phyloP scores from a whole-genome alignment of 2,888 invertebrate species.

The Amblyjoppa proteus region DNA sequence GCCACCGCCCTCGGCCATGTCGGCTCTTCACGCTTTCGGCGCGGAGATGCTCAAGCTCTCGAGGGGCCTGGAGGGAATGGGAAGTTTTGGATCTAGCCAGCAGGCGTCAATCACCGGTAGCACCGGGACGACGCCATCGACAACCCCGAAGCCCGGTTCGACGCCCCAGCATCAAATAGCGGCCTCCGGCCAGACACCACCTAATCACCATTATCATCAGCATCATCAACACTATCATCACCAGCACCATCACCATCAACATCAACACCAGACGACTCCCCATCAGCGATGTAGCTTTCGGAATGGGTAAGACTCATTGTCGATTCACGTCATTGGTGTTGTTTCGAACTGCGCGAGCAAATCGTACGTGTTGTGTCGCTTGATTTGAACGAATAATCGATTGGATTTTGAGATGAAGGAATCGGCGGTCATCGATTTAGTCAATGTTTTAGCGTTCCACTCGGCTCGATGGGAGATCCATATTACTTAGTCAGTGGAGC shows the following conservation, averaged over 20 bases:
- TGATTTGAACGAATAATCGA: too few species aligned
- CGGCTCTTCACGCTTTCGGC: constrained; percentile 94
- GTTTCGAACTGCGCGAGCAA: not conserved
- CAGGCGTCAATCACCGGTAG: constrained; percentile 62
- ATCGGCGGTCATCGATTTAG: too few species aligned
- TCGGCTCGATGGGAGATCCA: too few species aligned
- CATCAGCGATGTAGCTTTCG: constrained; percentile 76
- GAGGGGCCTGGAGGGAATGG: constrained; percentile 91
- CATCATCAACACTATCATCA: constrained; percentile 70
- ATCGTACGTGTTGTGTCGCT: too few species aligned
- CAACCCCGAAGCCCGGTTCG: constrained; percentile 68
- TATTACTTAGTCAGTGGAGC: not conserved
- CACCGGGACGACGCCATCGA: constrained; percentile 52
- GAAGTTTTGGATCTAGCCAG: constrained; percentile 74
- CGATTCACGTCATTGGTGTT: not conserved
- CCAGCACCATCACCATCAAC: constrained; percentile 64
- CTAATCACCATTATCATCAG: constrained; percentile 67
- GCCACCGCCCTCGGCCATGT: constrained; percentile 93
- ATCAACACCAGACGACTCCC: constrained; percentile 71
- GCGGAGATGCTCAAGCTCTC: constrained; percentile 95
- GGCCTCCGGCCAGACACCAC: constrained; percentile 24
- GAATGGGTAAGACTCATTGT: constrained; percentile 74
- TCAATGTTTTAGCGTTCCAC: too few species aligned
- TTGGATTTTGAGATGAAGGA: too few species aligned
- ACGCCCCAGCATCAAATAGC: constrained; percentile 68